A percentile compares a stretch with the other conserved stretches of the same genome.
These are phyloP conservation scores for Limnephilus auricula DNA, from an alignment of 2,888 invertebrate genomes.

Conservation along the genomic window DNA sequence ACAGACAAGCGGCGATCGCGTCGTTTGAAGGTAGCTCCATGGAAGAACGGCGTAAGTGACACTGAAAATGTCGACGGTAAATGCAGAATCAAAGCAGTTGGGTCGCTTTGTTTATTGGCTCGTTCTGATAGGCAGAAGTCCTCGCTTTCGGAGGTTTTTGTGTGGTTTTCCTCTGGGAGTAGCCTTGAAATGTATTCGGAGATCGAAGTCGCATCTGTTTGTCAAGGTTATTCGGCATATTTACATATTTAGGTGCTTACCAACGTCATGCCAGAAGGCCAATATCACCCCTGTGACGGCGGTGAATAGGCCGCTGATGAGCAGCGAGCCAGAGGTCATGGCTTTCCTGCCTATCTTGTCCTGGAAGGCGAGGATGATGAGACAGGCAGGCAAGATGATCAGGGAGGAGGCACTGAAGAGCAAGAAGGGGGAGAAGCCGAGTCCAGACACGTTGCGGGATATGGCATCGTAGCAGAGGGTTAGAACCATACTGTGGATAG, in stretches of 20 bases:
- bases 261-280: slow-evolving; percentile 61
- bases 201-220: too few relatives aligned
- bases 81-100: too few relatives aligned
- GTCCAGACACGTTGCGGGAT: slow-evolving; percentile 78
- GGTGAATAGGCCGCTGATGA: slow-evolving; percentile 76
- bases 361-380: slow-evolving; percentile 73
- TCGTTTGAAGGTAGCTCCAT: too few relatives aligned
- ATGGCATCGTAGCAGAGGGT: slow-evolving; percentile 80
- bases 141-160: too few relatives aligned
- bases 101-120: too few relatives aligned
- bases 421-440: slow-evolving; percentile 77
- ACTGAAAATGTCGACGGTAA: too few relatives aligned
- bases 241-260: not conserved
- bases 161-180: too few relatives aligned
- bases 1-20: too few relatives aligned
- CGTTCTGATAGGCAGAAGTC: too few relatives aligned
- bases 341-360: slow-evolving; percentile 75
- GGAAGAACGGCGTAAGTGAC: too few relatives aligned
- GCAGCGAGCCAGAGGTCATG: slow-evolving; percentile 76
- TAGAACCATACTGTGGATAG: slow-evolving; percentile 76
- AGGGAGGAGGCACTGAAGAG: slow-evolving; percentile 78
- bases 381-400: slow-evolving; percentile 78
- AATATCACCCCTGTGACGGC: slow-evolving; percentile 74
- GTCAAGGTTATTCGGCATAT: too few relatives aligned
- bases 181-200: too few relatives aligned